Percentiles rank a stretch among this genome's conserved stretches.
phyloP scores from a whole-genome alignment of 2,888 invertebrate species.

The Sthenelais limicola region DNA sequence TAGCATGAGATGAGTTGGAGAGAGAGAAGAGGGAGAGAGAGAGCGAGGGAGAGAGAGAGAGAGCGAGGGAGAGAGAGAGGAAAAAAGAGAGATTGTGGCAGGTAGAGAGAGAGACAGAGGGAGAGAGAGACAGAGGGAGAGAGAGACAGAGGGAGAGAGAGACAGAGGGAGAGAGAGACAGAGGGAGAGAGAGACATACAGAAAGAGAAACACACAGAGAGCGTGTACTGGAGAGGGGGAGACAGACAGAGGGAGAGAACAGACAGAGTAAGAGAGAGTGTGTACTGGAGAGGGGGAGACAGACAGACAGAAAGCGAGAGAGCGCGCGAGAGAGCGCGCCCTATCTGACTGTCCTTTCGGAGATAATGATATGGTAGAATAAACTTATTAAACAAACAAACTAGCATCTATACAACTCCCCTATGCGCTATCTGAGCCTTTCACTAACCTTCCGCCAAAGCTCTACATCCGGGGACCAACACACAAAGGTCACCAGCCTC shows the following conservation, averaged over 20 bases:
- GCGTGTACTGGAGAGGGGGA: slow-evolving; percentile 1
- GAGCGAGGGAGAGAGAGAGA: not conserved
- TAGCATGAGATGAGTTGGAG: too few relatives aligned
- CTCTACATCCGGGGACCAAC: too few relatives aligned
- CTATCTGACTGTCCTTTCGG: too few relatives aligned
- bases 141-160: slow-evolving; percentile 3
- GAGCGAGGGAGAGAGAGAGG: not conserved
- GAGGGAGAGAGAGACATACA: not conserved
- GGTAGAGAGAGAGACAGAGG: not conserved
- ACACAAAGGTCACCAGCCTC: too few relatives aligned
- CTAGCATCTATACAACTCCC: too few relatives aligned
- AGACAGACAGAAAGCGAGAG: not conserved
- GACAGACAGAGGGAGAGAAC: not conserved
- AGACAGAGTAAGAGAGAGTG: not conserved
- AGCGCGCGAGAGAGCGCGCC: not conserved
- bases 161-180: not conserved
- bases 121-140: not conserved
- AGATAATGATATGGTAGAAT: too few relatives aligned
- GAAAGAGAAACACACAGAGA: not conserved
- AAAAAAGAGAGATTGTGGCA: not conserved
- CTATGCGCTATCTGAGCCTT: too few relatives aligned
- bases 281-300: not conserved
- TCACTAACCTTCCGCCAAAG: too few relatives aligned
- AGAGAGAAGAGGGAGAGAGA: not conserved
- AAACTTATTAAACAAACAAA: too few relatives aligned